Evolutionary conservation across 2,888 invertebrate genomes (phyloP).

Genomic region (Drosophila robusta): DNA sequence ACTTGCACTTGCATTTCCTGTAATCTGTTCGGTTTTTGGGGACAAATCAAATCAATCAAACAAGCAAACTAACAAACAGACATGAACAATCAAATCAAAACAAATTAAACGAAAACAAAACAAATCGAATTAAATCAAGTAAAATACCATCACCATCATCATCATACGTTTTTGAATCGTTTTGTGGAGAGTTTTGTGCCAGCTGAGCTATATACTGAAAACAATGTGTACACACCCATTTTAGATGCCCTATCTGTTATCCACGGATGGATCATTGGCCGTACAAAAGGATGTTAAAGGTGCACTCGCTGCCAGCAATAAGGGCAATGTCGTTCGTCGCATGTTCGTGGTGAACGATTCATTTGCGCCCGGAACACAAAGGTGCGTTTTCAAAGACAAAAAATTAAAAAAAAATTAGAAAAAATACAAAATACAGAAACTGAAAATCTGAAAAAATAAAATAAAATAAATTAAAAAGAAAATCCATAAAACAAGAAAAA

Average conservation of each 20-base stretch:
- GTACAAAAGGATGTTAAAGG: constrained; percentile 85
- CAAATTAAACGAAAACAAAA: constrained; percentile 31
- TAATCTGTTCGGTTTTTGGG: constrained; percentile 71
- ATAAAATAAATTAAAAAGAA: constrained; percentile 4
- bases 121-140: constrained; percentile 31
- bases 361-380: constrained; percentile 83
- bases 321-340: constrained; percentile 84
- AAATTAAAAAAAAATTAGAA: constrained; percentile 21
- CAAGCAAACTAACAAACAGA: constrained; percentile 27
- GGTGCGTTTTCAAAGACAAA: constrained; percentile 73
- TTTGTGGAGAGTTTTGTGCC: constrained; percentile 28
- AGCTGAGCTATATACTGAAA: constrained; percentile 50
- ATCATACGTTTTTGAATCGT: constrained; percentile 39
- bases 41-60: constrained; percentile 55
- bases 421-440: constrained; percentile 7
- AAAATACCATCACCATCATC: constrained; percentile 32
- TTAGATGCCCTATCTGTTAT: constrained; percentile 85
- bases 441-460: constrained; percentile 23
- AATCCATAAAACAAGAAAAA: constrained; percentile 30
- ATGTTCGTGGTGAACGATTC: constrained; percentile 85
- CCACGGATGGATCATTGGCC: constrained; percentile 85
- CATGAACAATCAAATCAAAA: constrained; percentile 21
- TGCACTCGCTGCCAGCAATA: constrained; percentile 81
- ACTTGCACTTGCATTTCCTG: constrained; percentile 60
- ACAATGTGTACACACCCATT: constrained; percentile 67